Evolutionary conservation across 37 sponge, comb jelly and placozoan genomes (phyloP).

Genomic region (Bolinopsis microptera): DNA sequence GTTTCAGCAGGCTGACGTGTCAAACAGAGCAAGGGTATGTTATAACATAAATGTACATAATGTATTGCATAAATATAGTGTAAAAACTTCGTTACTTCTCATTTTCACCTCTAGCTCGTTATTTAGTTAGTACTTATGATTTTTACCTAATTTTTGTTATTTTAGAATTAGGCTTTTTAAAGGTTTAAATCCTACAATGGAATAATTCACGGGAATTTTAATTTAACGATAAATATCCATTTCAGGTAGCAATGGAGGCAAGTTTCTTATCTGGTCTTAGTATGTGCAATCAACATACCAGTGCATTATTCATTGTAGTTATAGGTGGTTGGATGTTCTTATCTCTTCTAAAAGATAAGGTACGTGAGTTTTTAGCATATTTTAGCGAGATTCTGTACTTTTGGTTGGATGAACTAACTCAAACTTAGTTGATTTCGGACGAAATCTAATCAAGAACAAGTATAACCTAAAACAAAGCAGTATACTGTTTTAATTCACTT

Average conservation of each 20-base stretch:
- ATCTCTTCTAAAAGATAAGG: constrained; percentile 57
- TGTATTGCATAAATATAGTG: too few relatives aligned
- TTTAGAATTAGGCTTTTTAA: too few relatives aligned
- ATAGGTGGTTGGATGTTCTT: constrained; percentile 64
- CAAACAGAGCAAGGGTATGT: not conserved
- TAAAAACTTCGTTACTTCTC: too few relatives aligned
- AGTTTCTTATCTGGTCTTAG: constrained; percentile 48
- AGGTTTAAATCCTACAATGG: too few relatives aligned
- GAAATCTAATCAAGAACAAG: not conserved
- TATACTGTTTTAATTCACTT: not conserved
- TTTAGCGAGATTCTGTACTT: too few relatives aligned
- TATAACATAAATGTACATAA: not conserved
- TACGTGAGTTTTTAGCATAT: too few relatives aligned
- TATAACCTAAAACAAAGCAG: not conserved
- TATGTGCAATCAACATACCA: constrained; percentile 58
- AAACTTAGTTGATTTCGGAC: too few relatives aligned
- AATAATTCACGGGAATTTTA: too few relatives aligned
- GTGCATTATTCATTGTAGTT: constrained; percentile 36
- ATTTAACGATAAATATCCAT: too few relatives aligned
- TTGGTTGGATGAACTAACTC: too few relatives aligned
- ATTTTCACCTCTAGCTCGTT: too few relatives aligned
- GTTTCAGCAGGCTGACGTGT: constrained; percentile 4
- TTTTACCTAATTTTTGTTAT: too few relatives aligned
- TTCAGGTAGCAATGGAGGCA: constrained; percentile 58
- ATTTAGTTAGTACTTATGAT: not conserved